These are phyloP conservation scores for Menidia menidia DNA, from an alignment of 2,797 vertebrate species.

Conservation along the genomic window DNA sequence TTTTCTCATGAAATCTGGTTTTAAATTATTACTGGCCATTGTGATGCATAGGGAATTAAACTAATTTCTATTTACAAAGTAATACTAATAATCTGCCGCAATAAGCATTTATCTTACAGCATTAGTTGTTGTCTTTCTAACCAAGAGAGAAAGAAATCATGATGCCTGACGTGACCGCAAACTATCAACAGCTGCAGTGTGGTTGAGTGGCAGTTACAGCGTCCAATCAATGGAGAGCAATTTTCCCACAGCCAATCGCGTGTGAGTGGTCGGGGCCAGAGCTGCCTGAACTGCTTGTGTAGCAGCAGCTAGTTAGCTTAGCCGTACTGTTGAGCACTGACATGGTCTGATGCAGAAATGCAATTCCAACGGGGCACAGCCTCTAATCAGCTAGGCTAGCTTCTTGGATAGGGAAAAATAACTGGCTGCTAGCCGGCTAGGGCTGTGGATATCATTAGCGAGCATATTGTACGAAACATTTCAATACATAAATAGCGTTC, in stretches of 20 bases:
- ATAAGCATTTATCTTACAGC: too few species aligned
- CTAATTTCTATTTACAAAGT: too few species aligned
- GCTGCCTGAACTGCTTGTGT: constrained; percentile 46
- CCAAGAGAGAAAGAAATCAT: constrained; percentile 19
- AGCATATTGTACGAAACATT: constrained; percentile 23
- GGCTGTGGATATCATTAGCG: constrained; percentile 25
- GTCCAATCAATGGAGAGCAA: constrained; percentile 43
- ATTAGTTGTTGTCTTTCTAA: background rate
- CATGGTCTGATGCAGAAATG: constrained; percentile 75
- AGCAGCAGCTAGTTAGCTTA: constrained; percentile 64
- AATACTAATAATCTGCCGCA: too few species aligned
- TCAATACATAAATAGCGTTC: constrained; percentile 23
- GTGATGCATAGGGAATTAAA: too few species aligned
- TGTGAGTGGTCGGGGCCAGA: constrained; percentile 15
- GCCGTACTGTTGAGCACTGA: constrained; percentile 65
- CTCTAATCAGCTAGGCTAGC: constrained; percentile 68
- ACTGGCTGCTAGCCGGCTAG: constrained; percentile 20
- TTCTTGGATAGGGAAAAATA: constrained; percentile 43
- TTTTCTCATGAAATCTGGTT: background rate
- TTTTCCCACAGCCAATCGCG: constrained; percentile 50
- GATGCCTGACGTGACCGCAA: constrained; percentile 24
- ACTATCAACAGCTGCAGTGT: constrained; percentile 62
- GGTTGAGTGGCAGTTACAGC: constrained; percentile 37
- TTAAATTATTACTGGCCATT: too few species aligned
- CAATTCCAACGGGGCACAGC: constrained; percentile 72